These are phyloP conservation scores for Syndactyla subalaris DNA, from an alignment of 2,797 vertebrate species.

Conservation along the genomic window DNA sequence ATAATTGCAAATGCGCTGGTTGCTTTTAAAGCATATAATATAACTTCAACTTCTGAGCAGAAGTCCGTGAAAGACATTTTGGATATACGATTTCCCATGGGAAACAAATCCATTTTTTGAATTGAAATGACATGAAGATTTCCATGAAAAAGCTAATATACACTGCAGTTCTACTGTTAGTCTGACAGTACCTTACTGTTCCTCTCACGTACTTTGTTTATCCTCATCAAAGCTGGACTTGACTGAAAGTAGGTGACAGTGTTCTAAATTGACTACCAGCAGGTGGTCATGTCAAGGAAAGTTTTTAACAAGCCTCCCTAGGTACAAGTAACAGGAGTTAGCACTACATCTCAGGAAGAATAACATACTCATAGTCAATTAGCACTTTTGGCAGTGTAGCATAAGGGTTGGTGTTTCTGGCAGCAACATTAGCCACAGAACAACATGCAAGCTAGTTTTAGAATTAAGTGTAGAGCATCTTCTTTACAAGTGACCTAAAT, in stretches of 20 bases:
- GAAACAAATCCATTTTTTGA: neutral
- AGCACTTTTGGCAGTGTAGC: neutral
- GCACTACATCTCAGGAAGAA: neutral
- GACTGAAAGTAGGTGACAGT: neutral
- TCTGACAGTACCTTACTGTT: neutral
- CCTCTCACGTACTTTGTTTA: neutral
- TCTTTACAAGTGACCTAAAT: neutral
- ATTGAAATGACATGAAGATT: neutral
- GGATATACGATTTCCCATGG: neutral
- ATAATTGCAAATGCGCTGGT: neutral
- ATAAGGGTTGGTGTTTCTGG: neutral
- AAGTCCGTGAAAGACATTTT: neutral
- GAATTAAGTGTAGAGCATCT: neutral
- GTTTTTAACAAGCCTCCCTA: neutral
- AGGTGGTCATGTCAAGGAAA: rapidly evolving
- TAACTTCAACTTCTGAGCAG: neutral
- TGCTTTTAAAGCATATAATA: neutral
- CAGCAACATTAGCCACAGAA: neutral
- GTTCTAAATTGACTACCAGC: neutral
- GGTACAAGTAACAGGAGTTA: neutral
- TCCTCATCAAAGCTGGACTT: neutral
- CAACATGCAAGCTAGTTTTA: neutral
- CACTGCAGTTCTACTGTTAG: neutral
- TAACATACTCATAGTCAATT: neutral
- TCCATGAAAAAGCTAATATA: neutral